Evolutionary conservation across 2,888 invertebrate species (phyloP).

Genomic region (Melanophora roralis): DNA sequence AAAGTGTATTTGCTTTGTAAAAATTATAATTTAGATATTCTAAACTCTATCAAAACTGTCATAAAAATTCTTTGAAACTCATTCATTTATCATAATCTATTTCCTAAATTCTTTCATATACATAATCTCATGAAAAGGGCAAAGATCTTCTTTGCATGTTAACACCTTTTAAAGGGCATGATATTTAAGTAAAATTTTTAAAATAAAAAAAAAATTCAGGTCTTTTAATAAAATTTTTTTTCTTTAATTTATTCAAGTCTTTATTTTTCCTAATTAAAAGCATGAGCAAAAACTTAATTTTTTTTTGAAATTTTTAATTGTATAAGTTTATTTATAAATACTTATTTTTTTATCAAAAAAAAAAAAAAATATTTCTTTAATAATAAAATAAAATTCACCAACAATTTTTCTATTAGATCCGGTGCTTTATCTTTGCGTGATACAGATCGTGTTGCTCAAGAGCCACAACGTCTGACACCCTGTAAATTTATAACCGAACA

Average conservation of each 20-base stretch:
- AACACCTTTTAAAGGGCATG: slow-evolving; percentile 28
- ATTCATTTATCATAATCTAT: no score
- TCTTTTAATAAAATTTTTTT: slow-evolving; percentile 4
- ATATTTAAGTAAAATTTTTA: background rate
- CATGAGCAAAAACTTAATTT: slow-evolving; percentile 29
- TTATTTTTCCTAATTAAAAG: slow-evolving; percentile 23
- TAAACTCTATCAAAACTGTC: background rate
- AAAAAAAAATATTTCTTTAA: no score
- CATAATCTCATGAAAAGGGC: no score
- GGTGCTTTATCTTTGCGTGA: slow-evolving; percentile 78
- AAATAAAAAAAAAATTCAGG: no score
- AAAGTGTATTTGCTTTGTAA: slow-evolving; percentile 16
- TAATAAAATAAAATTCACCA: background rate
- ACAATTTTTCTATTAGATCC: slow-evolving; percentile 63
- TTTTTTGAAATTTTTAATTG: slow-evolving; percentile 10
- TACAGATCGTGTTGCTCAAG: slow-evolving; percentile 66
- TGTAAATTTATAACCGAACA: slow-evolving; percentile 91
- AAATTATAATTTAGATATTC: background rate
- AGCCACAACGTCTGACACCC: slow-evolving; percentile 87
- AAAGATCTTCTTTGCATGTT: slow-evolving; percentile 36
- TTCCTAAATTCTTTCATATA: no score
- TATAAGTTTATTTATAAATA: no score
- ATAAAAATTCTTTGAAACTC: background rate
- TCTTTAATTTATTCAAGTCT: background rate
- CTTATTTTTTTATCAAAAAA: no score